A percentile compares a stretch with the other conserved stretches of the same genome.
Conservation (phyloP, 2,797 vertebrate species). For the Amphiprion clarkii region DNA sequence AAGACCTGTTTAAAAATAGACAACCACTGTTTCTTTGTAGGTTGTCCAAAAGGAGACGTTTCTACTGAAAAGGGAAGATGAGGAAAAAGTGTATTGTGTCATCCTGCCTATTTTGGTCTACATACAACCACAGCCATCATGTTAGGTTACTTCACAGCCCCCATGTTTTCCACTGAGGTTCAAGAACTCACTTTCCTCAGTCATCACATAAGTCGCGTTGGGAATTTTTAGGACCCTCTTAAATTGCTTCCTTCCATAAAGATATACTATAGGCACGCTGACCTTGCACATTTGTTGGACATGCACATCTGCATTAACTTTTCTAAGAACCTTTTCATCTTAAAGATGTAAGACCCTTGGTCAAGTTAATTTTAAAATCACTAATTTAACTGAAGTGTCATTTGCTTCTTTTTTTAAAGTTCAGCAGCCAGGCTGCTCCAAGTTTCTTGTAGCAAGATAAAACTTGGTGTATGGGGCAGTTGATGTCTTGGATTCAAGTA, state of each 20-base stretch:
- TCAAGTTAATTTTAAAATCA: constrained; percentile 21
- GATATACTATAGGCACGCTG: constrained; percentile 26
- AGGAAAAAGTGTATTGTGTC: constrained; percentile 13
- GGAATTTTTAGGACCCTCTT: constrained; percentile 63
- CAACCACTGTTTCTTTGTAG: constrained; percentile 10
- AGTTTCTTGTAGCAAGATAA: no score
- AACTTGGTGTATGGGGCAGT: no score
- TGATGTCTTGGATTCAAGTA: neutral
- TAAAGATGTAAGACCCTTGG: constrained; percentile 9
- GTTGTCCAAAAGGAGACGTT: constrained; percentile 20
- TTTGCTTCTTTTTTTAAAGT: neutral
- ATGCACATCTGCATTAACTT: constrained; percentile 53
- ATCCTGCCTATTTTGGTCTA: constrained; percentile 23
- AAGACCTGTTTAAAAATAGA: constrained; percentile 17
- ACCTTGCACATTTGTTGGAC: constrained; percentile 48
- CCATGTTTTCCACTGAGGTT: constrained; percentile 44
- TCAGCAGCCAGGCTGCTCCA: neutral
- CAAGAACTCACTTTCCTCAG: constrained; percentile 28
- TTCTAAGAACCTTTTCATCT: constrained; percentile 33
- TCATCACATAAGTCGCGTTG: constrained; percentile 41
- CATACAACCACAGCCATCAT: constrained; percentile 27
- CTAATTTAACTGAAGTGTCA: constrained; percentile 21
- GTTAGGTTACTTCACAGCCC: constrained; percentile 24
- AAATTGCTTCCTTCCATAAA: constrained; percentile 59
- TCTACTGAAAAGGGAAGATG: neutral